Evolutionary conservation across 2,888 invertebrate species (phyloP).

Genomic region (Oligia strigilis): DNA sequence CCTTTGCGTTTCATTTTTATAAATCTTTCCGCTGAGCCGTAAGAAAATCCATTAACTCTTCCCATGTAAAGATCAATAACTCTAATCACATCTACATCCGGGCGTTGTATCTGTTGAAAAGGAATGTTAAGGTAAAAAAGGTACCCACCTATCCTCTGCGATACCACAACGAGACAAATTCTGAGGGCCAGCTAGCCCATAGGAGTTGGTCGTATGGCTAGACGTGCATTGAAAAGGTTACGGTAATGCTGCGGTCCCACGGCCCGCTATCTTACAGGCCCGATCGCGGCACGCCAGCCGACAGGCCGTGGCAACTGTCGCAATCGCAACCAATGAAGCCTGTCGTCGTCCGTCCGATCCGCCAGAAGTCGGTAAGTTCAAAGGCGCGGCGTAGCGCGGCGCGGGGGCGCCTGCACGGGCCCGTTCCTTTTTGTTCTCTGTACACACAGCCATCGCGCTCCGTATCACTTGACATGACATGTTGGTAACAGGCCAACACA

Average conservation of each 20-base stretch:
- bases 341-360: no score
- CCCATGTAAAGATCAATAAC: constrained; percentile 88
- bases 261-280: background rate
- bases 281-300: background rate
- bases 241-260: background rate
- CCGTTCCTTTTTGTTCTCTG: no score
- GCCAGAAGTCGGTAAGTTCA: no score
- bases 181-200: background rate
- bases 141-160: background rate
- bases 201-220: background rate
- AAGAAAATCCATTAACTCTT: constrained; percentile 89
- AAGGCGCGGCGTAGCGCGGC: no score
- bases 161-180: background rate
- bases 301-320: background rate
- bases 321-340: background rate
- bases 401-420: no score
- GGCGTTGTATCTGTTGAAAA: constrained; percentile 73
- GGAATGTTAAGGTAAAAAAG: background rate
- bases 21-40: constrained; percentile 87
- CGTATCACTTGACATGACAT: no score
- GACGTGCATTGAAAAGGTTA: background rate
- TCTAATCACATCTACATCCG: constrained; percentile 81
- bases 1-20: constrained; percentile 88
- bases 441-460: no score
- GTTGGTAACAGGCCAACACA: no score